phyloP scores from a whole-genome alignment of 2,888 invertebrate genomes.

The Tiliacea citrago region DNA sequence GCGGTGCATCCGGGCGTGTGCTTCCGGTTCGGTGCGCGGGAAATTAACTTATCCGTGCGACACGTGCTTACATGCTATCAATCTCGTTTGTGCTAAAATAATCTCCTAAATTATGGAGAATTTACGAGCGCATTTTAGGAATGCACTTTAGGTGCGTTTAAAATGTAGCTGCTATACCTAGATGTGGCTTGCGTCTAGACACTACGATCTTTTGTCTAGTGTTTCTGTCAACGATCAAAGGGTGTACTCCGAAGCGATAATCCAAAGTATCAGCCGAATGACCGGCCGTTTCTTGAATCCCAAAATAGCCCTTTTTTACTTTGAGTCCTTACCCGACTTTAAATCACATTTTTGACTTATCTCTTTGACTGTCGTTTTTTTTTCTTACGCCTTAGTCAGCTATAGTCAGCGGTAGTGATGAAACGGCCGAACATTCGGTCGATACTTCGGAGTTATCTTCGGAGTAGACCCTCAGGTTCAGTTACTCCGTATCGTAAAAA shows the following conservation, averaged over 20 bases:
- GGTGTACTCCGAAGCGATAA: no score
- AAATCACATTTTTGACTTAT: no score
- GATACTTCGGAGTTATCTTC: no score
- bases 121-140: constrained; percentile 24
- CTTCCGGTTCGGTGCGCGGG: constrained; percentile 73
- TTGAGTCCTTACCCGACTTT: no score
- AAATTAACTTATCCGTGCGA: constrained; percentile 70
- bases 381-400: no score
- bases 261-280: no score
- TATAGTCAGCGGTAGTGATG: no score
- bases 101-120: constrained; percentile 16
- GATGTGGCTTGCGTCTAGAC: background rate
- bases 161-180: background rate
- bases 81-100: constrained; percentile 42
- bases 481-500: background rate
- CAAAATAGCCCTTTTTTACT: no score
- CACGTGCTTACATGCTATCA: constrained; percentile 40
- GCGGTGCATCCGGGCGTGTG: constrained; percentile 65
- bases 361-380: no score
- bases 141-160: background rate
- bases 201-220: background rate
- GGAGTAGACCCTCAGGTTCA: background rate
- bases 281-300: no score
- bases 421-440: no score
- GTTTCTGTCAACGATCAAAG: background rate